A percentile compares a stretch with the other conserved stretches of the same genome.
These are phyloP conservation scores for Knipowitschia caucasica DNA, from an alignment of 2,797 vertebrate species.

Conservation along the genomic window DNA sequence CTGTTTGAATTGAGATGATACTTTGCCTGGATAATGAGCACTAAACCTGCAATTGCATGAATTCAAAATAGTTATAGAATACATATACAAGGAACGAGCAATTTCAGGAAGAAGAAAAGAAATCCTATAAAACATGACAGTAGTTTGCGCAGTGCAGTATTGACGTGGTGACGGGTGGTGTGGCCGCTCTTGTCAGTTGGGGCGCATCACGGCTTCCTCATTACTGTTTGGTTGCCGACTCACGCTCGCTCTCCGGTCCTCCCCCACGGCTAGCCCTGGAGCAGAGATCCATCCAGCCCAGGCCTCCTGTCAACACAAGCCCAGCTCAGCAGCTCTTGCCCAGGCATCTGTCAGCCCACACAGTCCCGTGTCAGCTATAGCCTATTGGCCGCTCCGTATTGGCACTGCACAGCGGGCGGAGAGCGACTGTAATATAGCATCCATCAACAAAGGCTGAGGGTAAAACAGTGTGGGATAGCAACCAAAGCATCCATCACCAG, in stretches of 20 bases:
- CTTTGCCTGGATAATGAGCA: no score
- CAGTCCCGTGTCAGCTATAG: slow-evolving; percentile 63
- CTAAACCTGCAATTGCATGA: no score
- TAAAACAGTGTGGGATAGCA: slow-evolving; percentile 47
- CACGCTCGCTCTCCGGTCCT: slow-evolving; percentile 56
- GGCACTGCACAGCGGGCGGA: slow-evolving; percentile 54
- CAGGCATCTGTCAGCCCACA: slow-evolving; percentile 71
- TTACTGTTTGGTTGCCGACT: slow-evolving; percentile 64
- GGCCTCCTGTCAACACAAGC: slow-evolving; percentile 67
- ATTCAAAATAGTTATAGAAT: no score
- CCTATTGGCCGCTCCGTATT: slow-evolving; percentile 59
- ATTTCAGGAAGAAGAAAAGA: slow-evolving; percentile 27
- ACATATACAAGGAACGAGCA: slow-evolving; percentile 33
- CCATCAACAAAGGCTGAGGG: slow-evolving; percentile 52
- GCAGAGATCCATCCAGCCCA: slow-evolving; percentile 68
- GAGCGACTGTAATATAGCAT: slow-evolving; percentile 52
- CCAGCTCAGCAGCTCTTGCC: slow-evolving; percentile 67
- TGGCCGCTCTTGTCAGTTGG: slow-evolving; percentile 61
- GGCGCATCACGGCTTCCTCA: slow-evolving; percentile 67
- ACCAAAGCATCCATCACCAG: slow-evolving; percentile 47
- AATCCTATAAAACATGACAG: slow-evolving; percentile 15
- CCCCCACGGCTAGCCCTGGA: slow-evolving; percentile 67
- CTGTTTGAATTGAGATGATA: no score
- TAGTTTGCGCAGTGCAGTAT: slow-evolving; percentile 39
- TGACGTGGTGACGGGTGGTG: slow-evolving; percentile 49